Conservation (phyloP, 1,140 invertebrate genomes). For the Bombus polaris region DNA sequence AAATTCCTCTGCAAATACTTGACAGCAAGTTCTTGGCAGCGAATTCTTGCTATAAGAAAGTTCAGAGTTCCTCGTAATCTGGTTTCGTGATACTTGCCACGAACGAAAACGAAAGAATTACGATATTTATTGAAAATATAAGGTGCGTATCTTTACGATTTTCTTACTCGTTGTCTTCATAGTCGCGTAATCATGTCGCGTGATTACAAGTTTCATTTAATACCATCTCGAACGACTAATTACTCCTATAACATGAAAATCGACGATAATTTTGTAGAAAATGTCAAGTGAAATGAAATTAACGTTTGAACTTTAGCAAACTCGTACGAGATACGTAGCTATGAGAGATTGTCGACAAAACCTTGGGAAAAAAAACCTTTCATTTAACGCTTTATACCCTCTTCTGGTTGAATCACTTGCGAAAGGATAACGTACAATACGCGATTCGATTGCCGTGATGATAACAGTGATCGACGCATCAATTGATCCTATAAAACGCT, state of each 20-base stretch:
- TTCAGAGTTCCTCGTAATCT: not conserved
- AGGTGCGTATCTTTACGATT: not conserved
- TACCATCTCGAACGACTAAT: not conserved
- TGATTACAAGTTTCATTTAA: not conserved
- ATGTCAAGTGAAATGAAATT: not conserved
- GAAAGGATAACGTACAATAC: not conserved
- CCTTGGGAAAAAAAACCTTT: no score
- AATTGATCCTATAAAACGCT: not conserved
- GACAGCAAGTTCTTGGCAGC: constrained; percentile 2
- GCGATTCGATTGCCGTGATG: no score
- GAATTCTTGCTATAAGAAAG: not conserved
- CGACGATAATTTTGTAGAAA: not conserved
- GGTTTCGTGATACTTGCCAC: not conserved
- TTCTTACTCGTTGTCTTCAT: not conserved
- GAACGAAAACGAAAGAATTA: no score
- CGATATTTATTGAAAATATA: not conserved
- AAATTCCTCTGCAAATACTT: constrained; percentile 26
- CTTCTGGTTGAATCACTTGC: not conserved
- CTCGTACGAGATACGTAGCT: no score
- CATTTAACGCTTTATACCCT: not conserved
- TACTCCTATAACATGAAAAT: not conserved
- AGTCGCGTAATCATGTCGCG: not conserved
- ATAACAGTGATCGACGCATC: not conserved
- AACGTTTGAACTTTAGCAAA: no score
- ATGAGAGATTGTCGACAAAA: no score